These are phyloP conservation scores for Cephalopterus ornatus DNA, from an alignment of 2,113 vertebrate genomes.

Conservation along the genomic window DNA sequence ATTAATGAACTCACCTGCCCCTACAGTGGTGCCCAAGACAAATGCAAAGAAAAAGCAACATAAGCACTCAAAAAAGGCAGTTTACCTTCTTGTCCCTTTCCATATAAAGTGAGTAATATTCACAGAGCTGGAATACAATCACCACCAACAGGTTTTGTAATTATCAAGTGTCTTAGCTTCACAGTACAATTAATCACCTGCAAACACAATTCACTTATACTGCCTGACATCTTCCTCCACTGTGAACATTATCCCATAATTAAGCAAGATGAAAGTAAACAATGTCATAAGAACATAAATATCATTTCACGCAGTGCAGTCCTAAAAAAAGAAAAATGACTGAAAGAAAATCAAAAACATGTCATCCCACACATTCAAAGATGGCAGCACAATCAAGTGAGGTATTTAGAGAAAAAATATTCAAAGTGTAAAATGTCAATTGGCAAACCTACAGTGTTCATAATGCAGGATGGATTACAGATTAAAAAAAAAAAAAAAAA, in stretches of 20 bases:
- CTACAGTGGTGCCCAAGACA: background rate
- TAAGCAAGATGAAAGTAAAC: constrained; percentile 67
- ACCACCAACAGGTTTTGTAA: background rate
- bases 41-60: background rate
- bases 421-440: background rate
- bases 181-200: constrained; percentile 36
- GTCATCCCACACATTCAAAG: background rate
- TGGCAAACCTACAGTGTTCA: background rate
- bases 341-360: background rate
- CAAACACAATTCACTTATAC: constrained; percentile 35
- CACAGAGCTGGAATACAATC: background rate
- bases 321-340: background rate
- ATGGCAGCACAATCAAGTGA: background rate
- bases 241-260: constrained; percentile 42
- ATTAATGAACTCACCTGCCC: background rate
- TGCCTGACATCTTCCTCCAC: constrained; percentile 8
- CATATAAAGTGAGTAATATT: background rate
- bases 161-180: constrained; percentile 13
- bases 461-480: background rate
- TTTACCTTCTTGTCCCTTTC: background rate
- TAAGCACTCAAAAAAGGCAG: background rate
- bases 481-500: background rate
- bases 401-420: background rate
- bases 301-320: background rate
- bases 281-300: constrained; percentile 33